Evolutionary conservation across 2,797 vertebrate species (phyloP).

Genomic region (Macrochelys suwanniensis): DNA sequence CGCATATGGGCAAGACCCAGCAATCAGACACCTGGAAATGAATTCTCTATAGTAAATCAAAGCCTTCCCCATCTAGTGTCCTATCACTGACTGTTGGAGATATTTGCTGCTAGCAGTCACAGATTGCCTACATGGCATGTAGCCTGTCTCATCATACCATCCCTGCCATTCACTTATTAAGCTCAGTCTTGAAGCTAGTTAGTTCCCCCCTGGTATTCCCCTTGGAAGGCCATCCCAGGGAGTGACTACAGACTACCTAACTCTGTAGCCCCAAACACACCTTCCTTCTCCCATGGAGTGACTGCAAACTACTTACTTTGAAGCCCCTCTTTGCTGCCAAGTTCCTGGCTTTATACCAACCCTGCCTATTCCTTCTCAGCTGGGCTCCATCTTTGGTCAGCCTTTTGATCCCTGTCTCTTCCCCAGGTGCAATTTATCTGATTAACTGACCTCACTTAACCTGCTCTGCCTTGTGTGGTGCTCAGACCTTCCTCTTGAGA

Average conservation of each 20-base stretch:
- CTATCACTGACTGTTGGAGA: no score
- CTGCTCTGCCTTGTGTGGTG: neutral
- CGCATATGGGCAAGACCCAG: no score
- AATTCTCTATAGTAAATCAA: no score
- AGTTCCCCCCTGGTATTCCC: neutral
- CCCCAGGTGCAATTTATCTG: neutral
- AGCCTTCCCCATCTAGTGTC: no score
- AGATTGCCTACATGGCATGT: no score
- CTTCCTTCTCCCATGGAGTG: neutral
- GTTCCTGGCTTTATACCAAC: neutral
- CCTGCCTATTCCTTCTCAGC: neutral
- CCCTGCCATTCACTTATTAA: neutral
- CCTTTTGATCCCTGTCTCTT: neutral
- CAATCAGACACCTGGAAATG: no score
- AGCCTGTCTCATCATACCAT: no score
- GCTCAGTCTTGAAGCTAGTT: neutral
- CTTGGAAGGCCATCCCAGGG: neutral
- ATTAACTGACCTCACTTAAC: neutral
- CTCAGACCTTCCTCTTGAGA: neutral
- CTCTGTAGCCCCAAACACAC: neutral
- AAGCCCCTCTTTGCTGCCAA: neutral
- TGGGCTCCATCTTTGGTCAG: neutral
- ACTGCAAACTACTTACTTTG: neutral
- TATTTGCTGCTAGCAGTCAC: no score
- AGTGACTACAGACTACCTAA: neutral